Conservation (phyloP, 2,113 vertebrate genomes). For the Recurvirostra avosetta region DNA sequence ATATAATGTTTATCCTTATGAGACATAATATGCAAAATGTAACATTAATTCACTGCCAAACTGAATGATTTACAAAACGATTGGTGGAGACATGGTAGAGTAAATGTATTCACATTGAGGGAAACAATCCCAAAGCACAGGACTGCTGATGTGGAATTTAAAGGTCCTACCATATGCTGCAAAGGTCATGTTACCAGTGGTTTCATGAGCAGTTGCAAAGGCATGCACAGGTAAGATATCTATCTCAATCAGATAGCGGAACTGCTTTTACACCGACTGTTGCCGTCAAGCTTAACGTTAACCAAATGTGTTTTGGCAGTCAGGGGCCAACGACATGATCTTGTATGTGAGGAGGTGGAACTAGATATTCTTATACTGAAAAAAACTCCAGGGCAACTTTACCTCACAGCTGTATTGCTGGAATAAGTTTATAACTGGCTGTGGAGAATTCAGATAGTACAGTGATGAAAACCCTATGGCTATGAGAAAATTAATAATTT, state of each 20-base stretch:
- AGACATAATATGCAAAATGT: not conserved
- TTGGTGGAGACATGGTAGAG: not conserved
- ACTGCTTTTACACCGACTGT: not conserved
- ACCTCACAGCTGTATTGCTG: not conserved
- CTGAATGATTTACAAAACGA: not conserved
- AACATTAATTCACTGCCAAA: not conserved
- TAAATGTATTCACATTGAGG: not conserved
- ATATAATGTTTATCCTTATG: not conserved
- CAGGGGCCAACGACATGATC: rapidly evolving
- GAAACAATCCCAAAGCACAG: not conserved
- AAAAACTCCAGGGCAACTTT: not conserved
- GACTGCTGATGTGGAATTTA: not conserved
- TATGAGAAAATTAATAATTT: not conserved
- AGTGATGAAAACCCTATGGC: not conserved
- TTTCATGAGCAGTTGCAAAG: not conserved
- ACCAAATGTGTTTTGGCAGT: not conserved
- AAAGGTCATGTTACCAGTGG: not conserved
- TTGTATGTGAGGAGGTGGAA: not conserved
- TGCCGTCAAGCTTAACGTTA: not conserved
- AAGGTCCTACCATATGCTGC: not conserved
- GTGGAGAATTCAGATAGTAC: not conserved
- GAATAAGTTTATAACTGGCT: not conserved
- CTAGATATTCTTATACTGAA: not conserved
- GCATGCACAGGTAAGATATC: not conserved
- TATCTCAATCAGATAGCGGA: not conserved